Evolutionary conservation across 2,113 vertebrate genomes (phyloP).

Genomic region (Cheilinus undulatus): DNA sequence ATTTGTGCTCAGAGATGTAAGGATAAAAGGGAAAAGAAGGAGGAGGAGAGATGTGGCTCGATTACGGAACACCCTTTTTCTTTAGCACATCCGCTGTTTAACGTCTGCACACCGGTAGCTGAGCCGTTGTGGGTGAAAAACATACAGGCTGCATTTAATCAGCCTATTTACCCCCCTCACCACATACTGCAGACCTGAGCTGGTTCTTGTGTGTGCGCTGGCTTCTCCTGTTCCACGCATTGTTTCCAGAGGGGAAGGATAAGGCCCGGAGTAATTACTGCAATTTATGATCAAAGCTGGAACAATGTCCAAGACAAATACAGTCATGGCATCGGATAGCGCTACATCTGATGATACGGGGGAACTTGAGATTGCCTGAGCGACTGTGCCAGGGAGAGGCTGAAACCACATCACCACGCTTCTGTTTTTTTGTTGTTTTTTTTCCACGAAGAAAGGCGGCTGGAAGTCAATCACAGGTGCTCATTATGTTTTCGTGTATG

Average conservation of each 20-base stretch:
- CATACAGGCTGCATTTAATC: slow-evolving; percentile 75
- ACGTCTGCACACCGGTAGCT: slow-evolving; percentile 61
- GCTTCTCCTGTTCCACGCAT: slow-evolving; percentile 78
- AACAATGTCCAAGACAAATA: slow-evolving; percentile 83
- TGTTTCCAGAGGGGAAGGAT: slow-evolving; percentile 77
- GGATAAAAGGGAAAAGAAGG: slow-evolving; percentile 66
- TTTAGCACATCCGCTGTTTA: slow-evolving; percentile 62
- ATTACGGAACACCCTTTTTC: slow-evolving; percentile 62
- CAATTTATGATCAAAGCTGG: slow-evolving; percentile 83
- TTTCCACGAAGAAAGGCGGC: slow-evolving; percentile 51
- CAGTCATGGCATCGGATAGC: slow-evolving; percentile 75
- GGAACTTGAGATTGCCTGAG: slow-evolving; percentile 72
- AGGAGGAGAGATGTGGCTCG: slow-evolving; percentile 60
- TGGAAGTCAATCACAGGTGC: slow-evolving; percentile 66
- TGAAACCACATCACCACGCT: slow-evolving; percentile 66
- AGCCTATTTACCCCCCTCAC: slow-evolving; percentile 65
- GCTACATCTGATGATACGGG: slow-evolving; percentile 69
- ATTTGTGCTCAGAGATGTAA: slow-evolving; percentile 65
- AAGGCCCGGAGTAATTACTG: slow-evolving; percentile 78
- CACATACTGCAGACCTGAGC: slow-evolving; percentile 52
- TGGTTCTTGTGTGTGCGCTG: slow-evolving; percentile 39
- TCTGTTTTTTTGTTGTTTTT: slow-evolving; percentile 54
- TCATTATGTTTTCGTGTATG: slow-evolving; percentile 46
- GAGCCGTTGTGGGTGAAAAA: slow-evolving; percentile 69
- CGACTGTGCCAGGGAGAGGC: slow-evolving; percentile 64